Evolutionary conservation across 2,797 vertebrate genomes (phyloP), one percentile per base, ranked within the genome.

Genomic region (Poeciliopsis gracilis): DNA sequence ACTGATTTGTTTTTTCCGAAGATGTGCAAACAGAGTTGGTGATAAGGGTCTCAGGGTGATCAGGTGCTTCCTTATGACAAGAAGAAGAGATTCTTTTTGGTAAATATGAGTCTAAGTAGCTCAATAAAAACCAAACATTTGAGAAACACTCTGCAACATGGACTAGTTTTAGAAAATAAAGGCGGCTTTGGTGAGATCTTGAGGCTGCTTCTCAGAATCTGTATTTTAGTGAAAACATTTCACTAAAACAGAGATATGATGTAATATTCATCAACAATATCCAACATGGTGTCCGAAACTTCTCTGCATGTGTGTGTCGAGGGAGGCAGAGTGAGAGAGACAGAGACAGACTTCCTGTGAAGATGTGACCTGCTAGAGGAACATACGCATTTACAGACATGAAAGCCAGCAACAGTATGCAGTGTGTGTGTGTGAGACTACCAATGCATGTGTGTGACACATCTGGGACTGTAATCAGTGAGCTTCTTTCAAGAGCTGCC

Each of bases 381-480:
- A 86, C 83, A 87, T 76, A 85, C 78, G 80, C 82, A 81, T 33
- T 81, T 69, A 73, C 83, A 84, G 74, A 90, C 89, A 90, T 90
- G 80, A 90, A 90, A 91, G 89, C 72, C 75, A 76, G 76, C 82
- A 77, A 83, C 75, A 76, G 76, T 82, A 77, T 84, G 73, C 74
- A 61, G 76, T 77, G 75, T 83, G 76, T 86, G 76, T 77, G 75
- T 79, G 57, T 78, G 80, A 72, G 79, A 77, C 69, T 74, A 61
- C 81, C 70, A 76, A 36, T 75, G 70, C 71, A 49, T 87, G 87
- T 94, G 96, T 96, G 95, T 94, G 96, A 96, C 96, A 98, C 97
- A 99, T 99, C 98, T 99, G 98, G 97, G 97, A 96, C 97, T 97
- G 96, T 95, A 99, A 98, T 99, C 97, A 97, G 97, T 92, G 94